Evolutionary conservation across 2,113 vertebrate genomes (phyloP), one percentile per base, ranked within the genome.

Genomic region (Barbus barbus): DNA sequence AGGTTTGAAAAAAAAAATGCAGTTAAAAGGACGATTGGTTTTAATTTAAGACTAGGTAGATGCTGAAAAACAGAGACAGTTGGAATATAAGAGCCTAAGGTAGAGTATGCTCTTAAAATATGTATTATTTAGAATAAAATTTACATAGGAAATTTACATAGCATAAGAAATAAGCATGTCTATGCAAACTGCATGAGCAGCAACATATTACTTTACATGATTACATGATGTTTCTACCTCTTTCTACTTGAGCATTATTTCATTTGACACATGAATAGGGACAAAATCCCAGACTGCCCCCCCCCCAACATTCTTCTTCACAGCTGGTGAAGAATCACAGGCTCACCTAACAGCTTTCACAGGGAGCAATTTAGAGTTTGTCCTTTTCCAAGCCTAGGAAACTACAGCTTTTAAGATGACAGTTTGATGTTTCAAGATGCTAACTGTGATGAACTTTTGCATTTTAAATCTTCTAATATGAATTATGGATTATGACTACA

Each of bases 291-390:
- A 72, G 24, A 46, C 31, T 46, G 41, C 26, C 18, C 60, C 18
- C 48, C 60, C 22, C 46, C 16, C 48, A 86, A 86, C 73, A 86
- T 86, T 28, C 51, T 44, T 86, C 81, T 28, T 44, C 75, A 72
- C 83, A 82, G 83, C 83, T 83, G 89, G 75, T 51, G 51, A 80
- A 26, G 18, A 80, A 33, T 51, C 73, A 91, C 46, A 53, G 83
- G 36, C 72, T 69, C 69, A 78, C 67, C 82, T 76, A 88, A 86
- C 78, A 87, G 84, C 53, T 86, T 83, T 83, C 73, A 74, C 9
- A 79, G 84, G 56, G 84, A 84, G 83, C 24, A 75, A 53, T 81
- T 83, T 83, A 46, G 63, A 78, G 72, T 41, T 5, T 82, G 84
- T 41, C 86, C 51, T 26, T 89, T 74, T 85, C 76, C 83, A 83